Evolutionary conservation across 2,797 vertebrate species (phyloP), one percentile per base, ranked within the genome.

Genomic region (Lemur catta): DNA sequence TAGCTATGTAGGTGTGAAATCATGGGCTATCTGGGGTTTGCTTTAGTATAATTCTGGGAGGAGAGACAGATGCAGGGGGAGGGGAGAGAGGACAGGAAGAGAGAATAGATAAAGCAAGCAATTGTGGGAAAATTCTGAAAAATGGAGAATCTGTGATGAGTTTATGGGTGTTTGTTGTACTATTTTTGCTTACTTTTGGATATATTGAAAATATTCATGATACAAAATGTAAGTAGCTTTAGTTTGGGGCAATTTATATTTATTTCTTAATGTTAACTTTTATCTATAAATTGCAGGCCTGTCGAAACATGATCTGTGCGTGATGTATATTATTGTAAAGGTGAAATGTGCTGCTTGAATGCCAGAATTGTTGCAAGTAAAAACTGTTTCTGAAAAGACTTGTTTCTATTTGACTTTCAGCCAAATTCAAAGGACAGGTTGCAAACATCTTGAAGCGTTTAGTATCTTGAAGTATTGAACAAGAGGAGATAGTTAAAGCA

Each of bases 341-440:
- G 76, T 88, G 41, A 92, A 94, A 72, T 80, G 46, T n/a, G 72
- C 50, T 93, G 10, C 28, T 11, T 67, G n/a, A 76, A 72, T 90
- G 55, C 72, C 71, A 90, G 46, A 89, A 89, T 79, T 38, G 20
- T 93, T 89, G 86, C 41, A 84, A 89, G 72, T 61, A 80, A 84
- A 86, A 48, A 71, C 35, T 74, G 41, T 93, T 94, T 95, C 79
- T 91, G 65, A 80, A 22, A 65, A 75, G 28, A 7, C 13, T 35
- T 78, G 43, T 85, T 87, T 92, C 61, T 93, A 85, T 97, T 95
- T 97, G 97, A 97, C 94, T 96, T 96, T 92, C 93, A 91, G 57
- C 91, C 95, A 85, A 87, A 94, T 87, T 96, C 67, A 90, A 90
- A 96, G 61, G 26, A 78, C 71, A 94, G 55, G 30, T 43, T 85